Evolutionary conservation across 1,140 invertebrate genomes (phyloP).

Genomic region (Colletes latitarsis): DNA sequence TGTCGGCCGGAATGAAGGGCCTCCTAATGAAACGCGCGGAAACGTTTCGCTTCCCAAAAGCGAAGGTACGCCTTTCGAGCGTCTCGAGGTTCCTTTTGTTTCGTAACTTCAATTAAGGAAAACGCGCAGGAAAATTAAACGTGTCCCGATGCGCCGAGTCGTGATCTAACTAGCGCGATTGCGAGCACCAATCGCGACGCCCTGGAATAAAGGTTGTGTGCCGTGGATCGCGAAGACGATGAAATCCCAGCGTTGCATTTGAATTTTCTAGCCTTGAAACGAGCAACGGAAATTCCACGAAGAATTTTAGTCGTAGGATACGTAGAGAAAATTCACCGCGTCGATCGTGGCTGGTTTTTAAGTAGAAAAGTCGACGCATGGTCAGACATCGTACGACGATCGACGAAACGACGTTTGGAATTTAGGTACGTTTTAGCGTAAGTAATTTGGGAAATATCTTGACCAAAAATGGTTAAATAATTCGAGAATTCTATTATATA

Average conservation of each 20-base stretch:
- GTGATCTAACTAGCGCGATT: background rate
- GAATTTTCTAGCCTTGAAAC: background rate
- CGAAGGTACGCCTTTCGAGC: background rate
- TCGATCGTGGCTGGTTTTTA: background rate
- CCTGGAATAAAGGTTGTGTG: no score
- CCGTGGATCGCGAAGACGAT: background rate
- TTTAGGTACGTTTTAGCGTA: no score
- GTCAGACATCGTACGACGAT: background rate
- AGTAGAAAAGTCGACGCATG: background rate
- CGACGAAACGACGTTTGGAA: no score
- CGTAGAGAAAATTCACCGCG: background rate
- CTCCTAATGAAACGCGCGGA: slow-evolving; percentile 29
- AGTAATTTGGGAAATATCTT: no score
- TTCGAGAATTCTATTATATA: no score
- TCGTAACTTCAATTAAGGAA: slow-evolving; percentile 31
- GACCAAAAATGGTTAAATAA: no score
- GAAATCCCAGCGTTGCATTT: background rate
- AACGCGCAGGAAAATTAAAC: background rate
- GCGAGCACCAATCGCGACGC: background rate
- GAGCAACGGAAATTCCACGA: background rate
- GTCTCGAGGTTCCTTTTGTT: slow-evolving; percentile 8
- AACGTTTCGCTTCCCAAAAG: slow-evolving; percentile 15
- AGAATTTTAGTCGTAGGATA: background rate
- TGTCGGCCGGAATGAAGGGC: background rate
- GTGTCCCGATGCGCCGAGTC: slow-evolving; percentile 2